Percentiles rank a stretch among this genome's conserved stretches.
These are phyloP conservation scores for Bellardia bayeri DNA, from an alignment of 2,888 invertebrate genomes.

Conservation along the genomic window DNA sequence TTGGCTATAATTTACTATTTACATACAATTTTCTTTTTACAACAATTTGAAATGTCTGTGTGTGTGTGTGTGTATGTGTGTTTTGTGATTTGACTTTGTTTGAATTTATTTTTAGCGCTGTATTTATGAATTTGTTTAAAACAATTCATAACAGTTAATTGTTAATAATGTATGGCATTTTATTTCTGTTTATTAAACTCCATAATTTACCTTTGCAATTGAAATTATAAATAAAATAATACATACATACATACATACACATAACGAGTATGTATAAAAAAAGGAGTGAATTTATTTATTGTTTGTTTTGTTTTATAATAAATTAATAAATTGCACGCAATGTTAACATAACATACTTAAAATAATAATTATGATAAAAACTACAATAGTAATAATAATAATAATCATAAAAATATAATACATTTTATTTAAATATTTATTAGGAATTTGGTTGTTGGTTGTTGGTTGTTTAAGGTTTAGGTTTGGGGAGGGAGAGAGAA, in stretches of 20 bases:
- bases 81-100: conserved; percentile 51
- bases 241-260: too few species aligned
- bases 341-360: conserved; percentile 73
- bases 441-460: conserved; percentile 57
- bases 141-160: conserved; percentile 45
- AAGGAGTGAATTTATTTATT: conserved; percentile 58
- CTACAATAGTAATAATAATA: neutral
- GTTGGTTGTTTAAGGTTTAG: neutral
- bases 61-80: neutral
- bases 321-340: conserved; percentile 74
- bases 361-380: conserved; percentile 25
- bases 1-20: conserved; percentile 54
- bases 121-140: conserved; percentile 54
- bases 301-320: conserved; percentile 58
- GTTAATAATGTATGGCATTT: conserved; percentile 60
- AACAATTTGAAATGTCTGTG: neutral
- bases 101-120: conserved; percentile 15
- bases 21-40: conserved; percentile 51
- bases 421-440: conserved; percentile 44
- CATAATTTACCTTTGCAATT: conserved; percentile 23
- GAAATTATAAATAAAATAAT: conserved; percentile 21
- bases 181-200: conserved; percentile 38
- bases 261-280: neutral
- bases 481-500: neutral
- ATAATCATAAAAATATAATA: conserved; percentile 44